These are phyloP conservation scores for Champsocephalus gunnari DNA, from an alignment of 2,797 vertebrate genomes.

Conservation along the genomic window DNA sequence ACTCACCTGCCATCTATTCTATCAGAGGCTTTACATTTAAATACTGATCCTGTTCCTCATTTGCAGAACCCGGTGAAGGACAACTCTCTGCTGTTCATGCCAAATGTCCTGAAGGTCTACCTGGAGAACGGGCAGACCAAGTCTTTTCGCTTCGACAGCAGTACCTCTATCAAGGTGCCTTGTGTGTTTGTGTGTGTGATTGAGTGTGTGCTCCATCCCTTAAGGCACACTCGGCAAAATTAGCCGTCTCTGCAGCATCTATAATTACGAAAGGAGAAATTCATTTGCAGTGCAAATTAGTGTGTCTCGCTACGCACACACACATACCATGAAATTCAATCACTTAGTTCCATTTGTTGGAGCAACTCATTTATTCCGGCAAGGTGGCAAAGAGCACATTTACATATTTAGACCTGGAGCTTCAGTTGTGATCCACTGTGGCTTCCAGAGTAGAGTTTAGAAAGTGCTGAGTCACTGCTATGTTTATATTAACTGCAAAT, in stretches of 20 bases:
- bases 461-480: not conserved
- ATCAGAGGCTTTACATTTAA: not conserved
- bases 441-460: not conserved
- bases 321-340: conserved; percentile 36
- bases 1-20: not conserved
- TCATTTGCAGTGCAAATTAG: conserved; percentile 49
- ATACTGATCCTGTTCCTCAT: conserved; percentile 15
- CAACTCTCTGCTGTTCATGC: conserved; percentile 98
- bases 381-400: conserved; percentile 22
- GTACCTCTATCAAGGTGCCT: conserved; percentile 96
- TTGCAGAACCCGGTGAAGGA: conserved; percentile 83
- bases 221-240: conserved; percentile 19
- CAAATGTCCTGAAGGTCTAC: conserved; percentile 99
- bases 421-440: conserved; percentile 1
- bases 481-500: not conserved
- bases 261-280: conserved; percentile 48
- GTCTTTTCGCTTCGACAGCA: conserved; percentile 97
- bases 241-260: conserved; percentile 26
- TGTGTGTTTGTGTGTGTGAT: conserved; percentile 76
- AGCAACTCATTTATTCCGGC: conserved; percentile 32
- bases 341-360: conserved; percentile 37
- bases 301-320: conserved; percentile 21
- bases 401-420: conserved; percentile 22
- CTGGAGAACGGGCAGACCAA: conserved; percentile 99
- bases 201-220: not conserved